Base-by-base conservation (phyloP, 2,888 invertebrate species). In the Loripinus fragilis region DNA sequence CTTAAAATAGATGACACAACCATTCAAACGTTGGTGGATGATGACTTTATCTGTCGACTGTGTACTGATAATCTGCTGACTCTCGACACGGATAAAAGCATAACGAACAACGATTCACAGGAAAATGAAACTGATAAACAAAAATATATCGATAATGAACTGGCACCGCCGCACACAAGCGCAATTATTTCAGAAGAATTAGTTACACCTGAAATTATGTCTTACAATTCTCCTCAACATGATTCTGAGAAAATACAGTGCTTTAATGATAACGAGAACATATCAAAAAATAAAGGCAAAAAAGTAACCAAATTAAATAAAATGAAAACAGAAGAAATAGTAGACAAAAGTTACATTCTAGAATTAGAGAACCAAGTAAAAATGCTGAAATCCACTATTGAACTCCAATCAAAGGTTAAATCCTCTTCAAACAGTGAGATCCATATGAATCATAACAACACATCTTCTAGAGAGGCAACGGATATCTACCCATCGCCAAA, bases 291-390 rank as follows among this genome's bases (percentile, higher is more conserved):
- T n/a, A n/a, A n/a, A n/a, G 12, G 23, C n/a, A 55, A 55, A 55
- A n/a, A 28, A 42, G 42, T 42, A 17, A 42, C 42, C 17, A 42
- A 42, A 42, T 42, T 17, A 42, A 42, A 42, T 42, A 42, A 42
- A 42, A 42, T 42, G 42, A 42, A 42, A 42, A 42, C 8, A 42
- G 42, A 42, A n/a, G 55, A 55, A 15, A 12, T 55, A 55, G 23
- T 28, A 10, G n/a, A n/a, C n/a, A n/a, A n/a, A n/a, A n/a, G n/a
- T n/a, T n/a, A n/a, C n/a, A n/a, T n/a, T n/a, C n/a, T 55, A 12
- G 23, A 55, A 28, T 55, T 55, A 55, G 55, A 55, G n/a, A 55
- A 23, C n/a, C 23, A 55, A 55, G n/a, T 55, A 10, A 28, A 55
- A 55, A n/a, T 25, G n/a, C 28, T 55, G 12, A 55, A 55, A 55